Base-by-base conservation (phyloP, 2,113 vertebrate genomes). In the Oxygymnocypris stewartii region DNA sequence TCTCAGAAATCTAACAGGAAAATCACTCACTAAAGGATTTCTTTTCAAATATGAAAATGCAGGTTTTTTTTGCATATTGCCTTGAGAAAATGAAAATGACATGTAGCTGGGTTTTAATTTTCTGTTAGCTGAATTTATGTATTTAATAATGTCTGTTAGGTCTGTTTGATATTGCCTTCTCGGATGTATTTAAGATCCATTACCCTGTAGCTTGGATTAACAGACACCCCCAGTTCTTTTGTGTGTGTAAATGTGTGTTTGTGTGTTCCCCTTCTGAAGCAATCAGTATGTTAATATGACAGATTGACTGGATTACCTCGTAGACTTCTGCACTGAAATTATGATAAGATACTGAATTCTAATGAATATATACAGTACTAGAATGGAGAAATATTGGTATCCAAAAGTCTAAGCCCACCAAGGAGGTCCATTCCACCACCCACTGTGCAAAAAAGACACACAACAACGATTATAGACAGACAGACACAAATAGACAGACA, bases 281-380 rank as follows among this genome's bases (percentile, higher is more conserved):
- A 90, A 91, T 91, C 90, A 91, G 88, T 90, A 91, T 91, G 90
- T 88, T 90, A 91, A 91, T 91, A 91, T 89, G 71, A 87, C 86
- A 84, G 88, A 90, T 86, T 89, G 88, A 85, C 84, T 86, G 90
- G 90, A 90, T 91, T 88, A 89, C 49, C 63, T 67, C 75, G 57
- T 81, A 82, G 82, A 82, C 77, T 81, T 73, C 61, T 85, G 71
- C 78, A 87, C 89, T 85, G 75, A 89, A 89, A 67, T 79, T 57
- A 79, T 63, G 37, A 65, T 67, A 82, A 82, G 16, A 37, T 69
- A 69, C 44, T 71, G 44, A 82, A 82, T 82, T 82, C 61, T 49
- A 71, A 82, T 82, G 44, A 82, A 71, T 51, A 71, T 69, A 69
- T 78, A 78, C 49, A 78, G 76, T 82, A 49, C 63, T 37, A 71